These are phyloP conservation scores for Centruroides sculpturatus DNA, from an alignment of 1,140 invertebrate genomes.

Conservation along the genomic window DNA sequence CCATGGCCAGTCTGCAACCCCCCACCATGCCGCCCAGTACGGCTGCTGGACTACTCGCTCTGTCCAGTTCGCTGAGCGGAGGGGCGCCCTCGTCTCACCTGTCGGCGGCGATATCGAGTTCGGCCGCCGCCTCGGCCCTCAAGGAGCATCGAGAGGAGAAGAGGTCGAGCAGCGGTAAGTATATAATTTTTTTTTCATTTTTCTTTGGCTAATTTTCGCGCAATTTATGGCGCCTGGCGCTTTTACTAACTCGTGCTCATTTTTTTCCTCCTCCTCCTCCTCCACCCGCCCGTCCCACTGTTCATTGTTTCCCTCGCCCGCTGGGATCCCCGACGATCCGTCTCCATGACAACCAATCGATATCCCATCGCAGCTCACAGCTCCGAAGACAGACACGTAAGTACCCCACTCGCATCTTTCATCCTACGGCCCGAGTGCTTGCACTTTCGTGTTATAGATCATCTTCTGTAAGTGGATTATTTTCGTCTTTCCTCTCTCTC, in stretches of 20 bases:
- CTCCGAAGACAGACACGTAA: slow-evolving; percentile 20
- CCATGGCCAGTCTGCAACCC: slow-evolving; percentile 19
- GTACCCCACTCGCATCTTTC: slow-evolving; percentile 4
- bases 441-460: background rate
- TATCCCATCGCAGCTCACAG: slow-evolving; percentile 17
- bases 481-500: slow-evolving; percentile 4
- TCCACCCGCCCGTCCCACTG: background rate
- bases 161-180: slow-evolving; percentile 15
- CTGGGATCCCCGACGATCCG: background rate
- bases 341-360: slow-evolving; percentile 7
- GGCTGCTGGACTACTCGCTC: slow-evolving; percentile 27
- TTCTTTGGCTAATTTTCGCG: background rate
- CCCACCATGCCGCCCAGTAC: slow-evolving; percentile 21
- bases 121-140: slow-evolving; percentile 4
- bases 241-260: background rate
- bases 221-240: background rate
- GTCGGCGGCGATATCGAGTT: background rate
- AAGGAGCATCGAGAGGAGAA: slow-evolving; percentile 19
- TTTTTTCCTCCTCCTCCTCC: background rate
- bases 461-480: background rate
- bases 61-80: slow-evolving; percentile 19
- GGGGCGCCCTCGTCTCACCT: slow-evolving; percentile 14
- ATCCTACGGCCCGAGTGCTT: background rate
- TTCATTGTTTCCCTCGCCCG: slow-evolving; percentile 1
- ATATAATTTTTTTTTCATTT: slow-evolving; percentile 1